Evolutionary conservation across 2,797 vertebrate genomes (phyloP).

Genomic region (Sebastes cheni): DNA sequence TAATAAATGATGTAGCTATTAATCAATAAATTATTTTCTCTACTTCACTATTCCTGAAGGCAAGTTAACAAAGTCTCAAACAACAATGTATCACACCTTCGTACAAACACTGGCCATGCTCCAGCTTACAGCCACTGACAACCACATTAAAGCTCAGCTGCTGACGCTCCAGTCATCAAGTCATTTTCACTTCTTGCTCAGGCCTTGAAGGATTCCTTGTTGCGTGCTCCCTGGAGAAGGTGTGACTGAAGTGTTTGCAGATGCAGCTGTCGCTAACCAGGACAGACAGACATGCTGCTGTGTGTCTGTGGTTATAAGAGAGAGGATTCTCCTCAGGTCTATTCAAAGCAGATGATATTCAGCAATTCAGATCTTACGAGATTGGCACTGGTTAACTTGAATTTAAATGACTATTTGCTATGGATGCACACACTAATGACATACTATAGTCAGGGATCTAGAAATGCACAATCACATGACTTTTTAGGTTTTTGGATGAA

Average conservation of each 20-base stretch:
- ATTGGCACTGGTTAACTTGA: neutral
- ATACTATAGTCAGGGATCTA: neutral
- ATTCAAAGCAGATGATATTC: neutral
- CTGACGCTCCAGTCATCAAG: constrained; percentile 17
- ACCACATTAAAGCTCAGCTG: constrained; percentile 4
- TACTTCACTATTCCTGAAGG: neutral
- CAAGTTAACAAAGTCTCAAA: neutral
- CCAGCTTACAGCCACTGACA: constrained; percentile 20
- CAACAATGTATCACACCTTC: constrained; percentile 2
- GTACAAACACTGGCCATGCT: neutral
- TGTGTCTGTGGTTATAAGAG: neutral
- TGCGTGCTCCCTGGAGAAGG: constrained; percentile 28
- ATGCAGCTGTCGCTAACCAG: constrained; percentile 14
- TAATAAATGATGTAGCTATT: neutral
- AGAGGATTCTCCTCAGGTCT: neutral
- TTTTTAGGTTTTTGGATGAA: neutral
- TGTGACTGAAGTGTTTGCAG: constrained; percentile 37
- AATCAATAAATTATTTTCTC: neutral
- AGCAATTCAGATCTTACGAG: neutral
- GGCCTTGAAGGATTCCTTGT: constrained; percentile 35
- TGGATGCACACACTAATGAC: neutral
- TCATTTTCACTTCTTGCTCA: constrained; percentile 29
- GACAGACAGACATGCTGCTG: constrained; percentile 14
- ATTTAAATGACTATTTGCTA: neutral
- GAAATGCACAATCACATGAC: neutral